Base-by-base conservation (phyloP, 2,797 vertebrate genomes). In the Eulemur mongoz region DNA sequence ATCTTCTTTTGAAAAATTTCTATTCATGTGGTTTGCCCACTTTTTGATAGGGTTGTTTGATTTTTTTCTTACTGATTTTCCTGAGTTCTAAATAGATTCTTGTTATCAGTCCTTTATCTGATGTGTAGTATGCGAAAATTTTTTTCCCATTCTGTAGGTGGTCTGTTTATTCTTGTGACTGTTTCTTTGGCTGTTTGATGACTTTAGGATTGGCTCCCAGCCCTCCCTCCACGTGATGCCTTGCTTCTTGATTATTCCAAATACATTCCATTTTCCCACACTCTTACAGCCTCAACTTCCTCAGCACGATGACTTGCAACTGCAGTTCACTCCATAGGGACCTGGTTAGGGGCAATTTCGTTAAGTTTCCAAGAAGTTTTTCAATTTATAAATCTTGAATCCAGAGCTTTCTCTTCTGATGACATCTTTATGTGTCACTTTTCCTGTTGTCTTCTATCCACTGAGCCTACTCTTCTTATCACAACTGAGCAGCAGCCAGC, bases 191-290 rank as follows among this genome's bases (percentile, higher is more conserved):
- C 40, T 43, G 10, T 86, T 23, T 11, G 4, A 43, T 48, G 57
- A 35, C 73, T 14, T 59, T n/a, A 40, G 20, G 17, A 48, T 23
- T 78, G 30, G 50, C n/a, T 52, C 57, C 23, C 43, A 83, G 61
- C 1, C 9, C 38, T 65, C 30, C 23, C 22, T 27, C 59, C 30
- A 7, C 0, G 5, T 0, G 52, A 17, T 2, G 4, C 50, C 15
- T 61, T 9, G 7, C 25, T 72, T 54, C 63, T 72, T n/a, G 38
- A 25, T 40, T 13, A 9, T n/a, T 22, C 30, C 7, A 40, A 14
- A 20, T 43, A 23, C 35, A 38, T 8, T 7, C 4, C 11, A 14
- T 59, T 22, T 50, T 15, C 18, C 9, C 32, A 25, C 9, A 3
- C 3, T 32, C 72, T 72, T n/a, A 50, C 17, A 63, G 69, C 20